Base-by-base conservation (phyloP, 2,797 vertebrate genomes). In the Linurgus olivaceus region DNA sequence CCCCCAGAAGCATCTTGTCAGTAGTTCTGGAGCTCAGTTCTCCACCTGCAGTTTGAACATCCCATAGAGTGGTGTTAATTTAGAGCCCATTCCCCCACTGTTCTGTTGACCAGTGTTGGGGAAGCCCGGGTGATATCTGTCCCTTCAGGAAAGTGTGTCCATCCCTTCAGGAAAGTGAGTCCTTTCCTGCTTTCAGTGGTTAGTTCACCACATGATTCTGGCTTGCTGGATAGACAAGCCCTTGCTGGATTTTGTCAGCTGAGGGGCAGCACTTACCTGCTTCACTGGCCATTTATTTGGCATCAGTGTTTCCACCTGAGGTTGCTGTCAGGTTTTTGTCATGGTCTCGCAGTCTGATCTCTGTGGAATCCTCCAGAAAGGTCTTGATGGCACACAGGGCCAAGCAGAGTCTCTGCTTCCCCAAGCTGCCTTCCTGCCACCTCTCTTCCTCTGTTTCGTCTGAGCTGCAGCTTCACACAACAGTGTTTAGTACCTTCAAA, bases 401-500 rank as follows among this genome's bases (percentile, higher is more conserved):
- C 59, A 61, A 45, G 48, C 13, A 58, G 47, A 50, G 29, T 17
- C 48, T 62, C 54, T 55, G n/a, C 75, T 70, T 85, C 42, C 42
- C 31, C 50, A 52, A 24, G 72, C 38, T 37, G 68, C 71, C 72
- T 77, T 87, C 58, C 44, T 75, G 58, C 47, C 78, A 76, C 72
- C 38, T 65, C 78, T 83, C 19, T 78, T 86, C 55, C 31, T 83
- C 77, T 74, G 65, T 85, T 94, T 95, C 10, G 3, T 75, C 87
- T 91, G 62, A 91, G 79, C 70, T 94, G 29, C 70, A 91, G 75
- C 93, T 94, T 90, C 89, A 88, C 79, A 86, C 82, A 68, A 48
- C 89, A 96, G 29, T 88, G 82, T 96, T 97, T 96, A 91, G 76
- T 95, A 95, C 93, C 88, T 96, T 88, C 94, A 76, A 84, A 95